phyloP scores from a whole-genome alignment of 2,113 vertebrate genomes.

The Lampris incognitus region DNA sequence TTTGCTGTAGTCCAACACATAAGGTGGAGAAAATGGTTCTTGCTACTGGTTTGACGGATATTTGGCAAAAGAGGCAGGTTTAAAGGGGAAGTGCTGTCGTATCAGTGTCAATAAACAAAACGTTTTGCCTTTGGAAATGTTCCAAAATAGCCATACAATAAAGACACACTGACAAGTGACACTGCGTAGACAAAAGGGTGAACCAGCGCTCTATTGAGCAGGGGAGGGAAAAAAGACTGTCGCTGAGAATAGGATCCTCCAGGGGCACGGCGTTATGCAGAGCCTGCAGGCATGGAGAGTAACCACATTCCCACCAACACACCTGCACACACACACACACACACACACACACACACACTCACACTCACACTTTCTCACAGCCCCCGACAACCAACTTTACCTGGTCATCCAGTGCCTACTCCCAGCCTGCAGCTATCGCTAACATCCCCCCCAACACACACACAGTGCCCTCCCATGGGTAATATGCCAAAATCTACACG shows the following conservation, averaged over 20 bases:
- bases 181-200: background rate
- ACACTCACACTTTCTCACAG: constrained; percentile 35
- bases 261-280: background rate
- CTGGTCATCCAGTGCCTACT: constrained; percentile 50
- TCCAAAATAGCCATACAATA: background rate
- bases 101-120: background rate
- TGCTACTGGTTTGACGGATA: too few relatives aligned
- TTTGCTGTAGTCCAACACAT: too few relatives aligned
- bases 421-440: constrained; percentile 31
- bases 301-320: background rate
- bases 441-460: background rate
- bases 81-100: background rate
- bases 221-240: background rate
- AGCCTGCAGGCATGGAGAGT: background rate
- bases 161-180: background rate
- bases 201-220: background rate
- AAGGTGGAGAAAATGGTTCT: too few relatives aligned
- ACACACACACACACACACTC: background rate
- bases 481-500: constrained; percentile 43
- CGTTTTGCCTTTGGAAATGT: background rate
- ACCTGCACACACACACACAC: background rate
- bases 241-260: background rate
- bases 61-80: background rate
- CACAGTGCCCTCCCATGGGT: constrained; percentile 11
- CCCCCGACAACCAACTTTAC: constrained; percentile 42